Percentiles rank a stretch among this genome's conserved stretches.
These are phyloP conservation scores for Pangasius macronema DNA, from an alignment of 2,797 vertebrate species.

Conservation along the genomic window DNA sequence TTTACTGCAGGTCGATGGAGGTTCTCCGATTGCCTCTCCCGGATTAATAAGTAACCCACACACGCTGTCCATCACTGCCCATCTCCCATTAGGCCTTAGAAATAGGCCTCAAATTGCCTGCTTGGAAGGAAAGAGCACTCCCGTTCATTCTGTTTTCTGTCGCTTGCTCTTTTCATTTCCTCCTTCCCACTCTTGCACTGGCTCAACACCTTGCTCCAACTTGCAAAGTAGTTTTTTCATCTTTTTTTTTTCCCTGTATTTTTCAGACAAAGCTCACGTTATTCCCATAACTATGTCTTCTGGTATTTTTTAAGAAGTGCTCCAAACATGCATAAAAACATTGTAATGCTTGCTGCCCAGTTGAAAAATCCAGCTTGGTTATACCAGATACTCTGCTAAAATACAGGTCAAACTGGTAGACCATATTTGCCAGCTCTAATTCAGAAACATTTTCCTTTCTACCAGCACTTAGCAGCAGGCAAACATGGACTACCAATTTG, in stretches of 20 bases:
- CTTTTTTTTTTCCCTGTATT: not conserved
- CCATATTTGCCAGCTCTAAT: no score
- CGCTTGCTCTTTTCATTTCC: slow-evolving; percentile 58
- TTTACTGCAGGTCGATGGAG: slow-evolving; percentile 82
- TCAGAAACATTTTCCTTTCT: no score
- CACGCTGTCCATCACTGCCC: slow-evolving; percentile 82
- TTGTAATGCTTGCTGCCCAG: no score
- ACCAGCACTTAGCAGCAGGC: not conserved
- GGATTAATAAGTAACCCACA: slow-evolving; percentile 85
- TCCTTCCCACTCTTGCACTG: slow-evolving; percentile 47
- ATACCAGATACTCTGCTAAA: no score
- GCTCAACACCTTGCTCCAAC: slow-evolving; percentile 29
- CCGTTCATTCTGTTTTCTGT: slow-evolving; percentile 58
- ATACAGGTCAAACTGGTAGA: no score
- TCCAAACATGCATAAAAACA: no score
- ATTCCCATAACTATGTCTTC: no score
- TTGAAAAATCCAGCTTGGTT: no score
- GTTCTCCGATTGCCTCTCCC: slow-evolving; percentile 80
- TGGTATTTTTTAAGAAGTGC: no score
- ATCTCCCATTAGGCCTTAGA: slow-evolving; percentile 79
- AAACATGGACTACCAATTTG: not conserved
- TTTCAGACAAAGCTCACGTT: no score
- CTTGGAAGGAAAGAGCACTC: slow-evolving; percentile 73
- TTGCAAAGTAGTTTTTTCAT: not conserved
- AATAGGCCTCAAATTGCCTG: slow-evolving; percentile 78